Evolutionary conservation across 2,113 vertebrate species (phyloP).

Genomic region (Neogobius melanostomus): DNA sequence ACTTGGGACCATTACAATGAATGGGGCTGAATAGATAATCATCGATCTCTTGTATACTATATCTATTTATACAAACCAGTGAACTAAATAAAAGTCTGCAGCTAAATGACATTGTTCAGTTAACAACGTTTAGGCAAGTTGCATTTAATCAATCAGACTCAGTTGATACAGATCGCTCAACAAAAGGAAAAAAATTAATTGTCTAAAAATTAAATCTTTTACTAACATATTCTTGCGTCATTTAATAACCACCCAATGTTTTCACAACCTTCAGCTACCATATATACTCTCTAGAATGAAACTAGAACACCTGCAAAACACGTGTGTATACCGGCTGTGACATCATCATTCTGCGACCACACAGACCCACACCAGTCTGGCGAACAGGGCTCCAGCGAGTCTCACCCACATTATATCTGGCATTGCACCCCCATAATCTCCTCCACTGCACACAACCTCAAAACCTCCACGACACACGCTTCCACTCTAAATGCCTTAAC

Average conservation of each 20-base stretch:
- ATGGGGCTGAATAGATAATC: too few species aligned
- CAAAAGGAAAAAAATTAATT: too few species aligned
- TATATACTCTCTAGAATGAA: not conserved
- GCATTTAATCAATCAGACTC: too few species aligned
- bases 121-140: too few species aligned
- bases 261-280: not conserved
- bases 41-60: too few species aligned
- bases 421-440: constrained; percentile 73
- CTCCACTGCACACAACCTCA: constrained; percentile 56
- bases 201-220: too few species aligned
- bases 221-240: too few species aligned
- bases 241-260: not conserved
- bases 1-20: too few species aligned
- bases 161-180: too few species aligned
- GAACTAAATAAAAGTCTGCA: too few species aligned
- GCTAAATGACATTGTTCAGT: too few species aligned
- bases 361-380: constrained; percentile 50
- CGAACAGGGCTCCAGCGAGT: constrained; percentile 66
- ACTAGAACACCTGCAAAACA: constrained; percentile 21
- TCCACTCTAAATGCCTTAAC: constrained; percentile 43
- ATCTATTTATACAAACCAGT: too few species aligned
- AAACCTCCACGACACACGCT: constrained; percentile 66
- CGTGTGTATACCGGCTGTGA: constrained; percentile 47
- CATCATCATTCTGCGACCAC: constrained; percentile 65
- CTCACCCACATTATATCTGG: constrained; percentile 70